phyloP scores from a whole-genome alignment of 2,888 invertebrate genomes.

The Biston betularia region DNA sequence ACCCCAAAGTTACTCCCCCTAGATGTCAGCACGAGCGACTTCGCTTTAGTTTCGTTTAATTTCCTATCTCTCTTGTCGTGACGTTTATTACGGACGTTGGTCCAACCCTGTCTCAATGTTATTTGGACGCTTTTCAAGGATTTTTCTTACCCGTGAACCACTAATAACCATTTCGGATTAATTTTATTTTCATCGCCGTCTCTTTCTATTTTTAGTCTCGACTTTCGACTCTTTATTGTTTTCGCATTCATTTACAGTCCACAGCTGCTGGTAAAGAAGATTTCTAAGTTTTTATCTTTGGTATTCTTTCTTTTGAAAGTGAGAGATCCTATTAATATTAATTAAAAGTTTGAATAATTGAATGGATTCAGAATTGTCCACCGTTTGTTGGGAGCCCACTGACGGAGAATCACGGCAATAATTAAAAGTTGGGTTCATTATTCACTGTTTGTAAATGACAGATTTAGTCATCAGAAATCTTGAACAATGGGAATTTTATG shows the following conservation, averaged over 20 bases:
- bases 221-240: conserved; percentile 78
- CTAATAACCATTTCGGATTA: conserved; percentile 81
- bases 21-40: conserved; percentile 73
- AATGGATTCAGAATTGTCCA: conserved; percentile 81
- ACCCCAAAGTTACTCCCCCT: conserved; percentile 69
- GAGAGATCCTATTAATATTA: conserved; percentile 85
- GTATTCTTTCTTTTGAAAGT: conserved; percentile 83
- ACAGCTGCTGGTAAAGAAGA: conserved; percentile 81
- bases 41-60: conserved; percentile 83
- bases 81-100: conserved; percentile 75
- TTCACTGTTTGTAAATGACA: conserved; percentile 73
- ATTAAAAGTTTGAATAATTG: conserved; percentile 86
- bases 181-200: conserved; percentile 69
- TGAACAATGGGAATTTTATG: conserved; percentile 33
- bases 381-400: conserved; percentile 75
- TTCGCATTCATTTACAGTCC: conserved; percentile 84
- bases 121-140: conserved; percentile 50
- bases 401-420: conserved; percentile 76
- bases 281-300: conserved; percentile 79
- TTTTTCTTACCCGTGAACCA: conserved; percentile 70
- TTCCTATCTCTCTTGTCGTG: conserved; percentile 80
- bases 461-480: conserved; percentile 53
- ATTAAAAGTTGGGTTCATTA: conserved; percentile 80
- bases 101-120: conserved; percentile 63
- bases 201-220: conserved; percentile 74